These are phyloP conservation scores for Metalampra italica DNA, from an alignment of 2,888 invertebrate species.

Conservation along the genomic window DNA sequence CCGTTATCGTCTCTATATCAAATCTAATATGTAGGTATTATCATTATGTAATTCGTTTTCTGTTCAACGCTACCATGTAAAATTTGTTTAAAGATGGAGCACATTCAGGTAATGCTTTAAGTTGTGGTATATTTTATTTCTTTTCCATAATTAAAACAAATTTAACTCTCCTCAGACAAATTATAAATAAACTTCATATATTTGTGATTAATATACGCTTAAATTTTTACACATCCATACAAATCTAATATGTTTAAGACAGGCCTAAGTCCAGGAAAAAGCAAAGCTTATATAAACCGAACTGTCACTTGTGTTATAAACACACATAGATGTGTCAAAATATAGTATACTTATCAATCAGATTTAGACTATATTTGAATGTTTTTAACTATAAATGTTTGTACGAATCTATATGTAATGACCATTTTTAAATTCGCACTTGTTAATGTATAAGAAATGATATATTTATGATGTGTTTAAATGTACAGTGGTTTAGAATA, in stretches of 20 bases:
- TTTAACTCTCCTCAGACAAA: background rate
- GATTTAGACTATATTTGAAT: slow-evolving; percentile 11
- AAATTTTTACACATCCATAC: slow-evolving; percentile 14
- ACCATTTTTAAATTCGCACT: slow-evolving; percentile 37
- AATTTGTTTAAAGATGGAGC: too few relatives aligned
- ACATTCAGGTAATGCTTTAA: too few relatives aligned
- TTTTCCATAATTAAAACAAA: background rate
- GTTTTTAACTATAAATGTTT: slow-evolving; percentile 34
- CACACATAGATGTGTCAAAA: slow-evolving; percentile 34
- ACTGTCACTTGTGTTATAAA: slow-evolving; percentile 15
- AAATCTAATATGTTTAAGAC: slow-evolving; percentile 11
- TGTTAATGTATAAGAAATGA: slow-evolving; percentile 27
- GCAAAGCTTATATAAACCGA: slow-evolving; percentile 37
- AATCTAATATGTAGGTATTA: too few relatives aligned
- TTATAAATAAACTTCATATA: slow-evolving; percentile 15
- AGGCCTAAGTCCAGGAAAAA: slow-evolving; percentile 43
- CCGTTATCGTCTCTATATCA: too few relatives aligned
- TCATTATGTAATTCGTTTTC: too few relatives aligned
- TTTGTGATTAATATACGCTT: slow-evolving; percentile 59
- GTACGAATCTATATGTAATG: slow-evolving; percentile 30
- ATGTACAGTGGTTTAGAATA: slow-evolving; percentile 33
- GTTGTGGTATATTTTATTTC: too few relatives aligned
- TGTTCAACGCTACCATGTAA: too few relatives aligned
- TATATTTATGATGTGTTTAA: slow-evolving; percentile 27
- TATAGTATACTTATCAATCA: slow-evolving; percentile 20